Base-by-base conservation (phyloP, 2,888 invertebrate genomes). In the Schizotus pectinicornis region DNA sequence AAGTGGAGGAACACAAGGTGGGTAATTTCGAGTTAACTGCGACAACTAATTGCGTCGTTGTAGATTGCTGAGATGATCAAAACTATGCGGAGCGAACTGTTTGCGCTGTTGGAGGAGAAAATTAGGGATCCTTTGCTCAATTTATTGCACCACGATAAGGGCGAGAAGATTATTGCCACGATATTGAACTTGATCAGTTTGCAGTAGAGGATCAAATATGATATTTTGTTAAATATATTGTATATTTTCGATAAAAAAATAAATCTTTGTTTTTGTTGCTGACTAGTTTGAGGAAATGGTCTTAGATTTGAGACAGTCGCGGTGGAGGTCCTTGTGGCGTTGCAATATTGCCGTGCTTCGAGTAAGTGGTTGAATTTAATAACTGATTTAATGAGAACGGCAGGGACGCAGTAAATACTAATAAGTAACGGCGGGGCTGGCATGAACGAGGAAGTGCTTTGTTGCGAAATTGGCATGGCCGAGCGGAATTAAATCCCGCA, bases 21-120 rank as follows among this genome's bases (percentile, higher is more conserved):
- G 77, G 74, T 48, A 30, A 48, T 42, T 41, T 54, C 7, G 7
- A 47, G 3, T 2, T 45, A 43, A 45, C 8, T 11, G 9, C 31
- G 3, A 9, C 8, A 45, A 39, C 2, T 39, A n/a, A 36, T 43
- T 9, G 6, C 45, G 8, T 42, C 34, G 67, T 67, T 75, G 76
- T 76, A 89, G 88, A 84, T 90, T n/a, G 92, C 91, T 0, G 92
- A 92, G 82, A 87, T 92, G 85, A 81, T 92, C 46, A 90, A 92
- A 79, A 87, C 88, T 48, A 86, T 94, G 68, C 82, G 93, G 64
- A 81, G 83, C 6, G 93, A 94, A 74, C 78, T 95, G 30, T 85
- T 90, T 56, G 86, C 88, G 70, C 81, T 95, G 60, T 79, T 95
- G 56, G 91, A 92, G 77, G 88, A 91, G 72, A 95, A 94, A 81